Evolutionary conservation across 2,888 invertebrate species (phyloP).

Genomic region (Ochropleura plecta): DNA sequence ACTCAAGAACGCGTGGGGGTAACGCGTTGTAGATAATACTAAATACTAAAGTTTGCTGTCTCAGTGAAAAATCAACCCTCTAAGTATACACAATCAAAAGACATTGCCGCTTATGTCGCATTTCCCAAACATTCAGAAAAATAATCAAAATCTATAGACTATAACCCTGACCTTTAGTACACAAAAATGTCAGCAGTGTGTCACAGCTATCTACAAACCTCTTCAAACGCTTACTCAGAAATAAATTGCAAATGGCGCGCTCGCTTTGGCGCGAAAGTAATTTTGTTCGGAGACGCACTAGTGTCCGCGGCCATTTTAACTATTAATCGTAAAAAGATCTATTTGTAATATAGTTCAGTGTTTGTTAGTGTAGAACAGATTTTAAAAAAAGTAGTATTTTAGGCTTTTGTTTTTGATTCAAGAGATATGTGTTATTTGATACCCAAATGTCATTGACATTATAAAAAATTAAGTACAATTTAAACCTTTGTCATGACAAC

Average conservation of each 20-base stretch:
- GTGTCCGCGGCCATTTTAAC: slow-evolving; percentile 37
- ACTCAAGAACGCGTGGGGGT: too few species aligned
- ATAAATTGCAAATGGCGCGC: slow-evolving; percentile 75
- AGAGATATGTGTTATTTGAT: too few species aligned
- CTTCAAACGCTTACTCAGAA: slow-evolving; percentile 47
- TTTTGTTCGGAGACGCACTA: slow-evolving; percentile 56
- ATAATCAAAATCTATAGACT: too few species aligned
- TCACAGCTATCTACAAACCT: slow-evolving; percentile 5
- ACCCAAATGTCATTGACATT: too few species aligned
- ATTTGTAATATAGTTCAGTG: slow-evolving; percentile 27
- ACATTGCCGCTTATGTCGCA: too few species aligned
- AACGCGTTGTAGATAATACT: too few species aligned
- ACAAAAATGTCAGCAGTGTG: slow-evolving; percentile 22
- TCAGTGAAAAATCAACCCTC: too few species aligned
- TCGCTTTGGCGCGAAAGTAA: slow-evolving; percentile 64
- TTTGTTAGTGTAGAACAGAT: neutral
- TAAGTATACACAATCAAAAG: too few species aligned
- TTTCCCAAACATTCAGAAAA: too few species aligned
- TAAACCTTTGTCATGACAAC: too few species aligned
- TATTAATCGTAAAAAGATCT: slow-evolving; percentile 13
- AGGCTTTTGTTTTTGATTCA: neutral
- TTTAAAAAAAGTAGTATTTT: neutral
- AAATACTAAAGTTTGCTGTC: too few species aligned
- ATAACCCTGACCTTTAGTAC: neutral
- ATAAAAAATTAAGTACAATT: too few species aligned